phyloP scores from a whole-genome alignment of 2,113 vertebrate species.

The Trematocara variabile region DNA sequence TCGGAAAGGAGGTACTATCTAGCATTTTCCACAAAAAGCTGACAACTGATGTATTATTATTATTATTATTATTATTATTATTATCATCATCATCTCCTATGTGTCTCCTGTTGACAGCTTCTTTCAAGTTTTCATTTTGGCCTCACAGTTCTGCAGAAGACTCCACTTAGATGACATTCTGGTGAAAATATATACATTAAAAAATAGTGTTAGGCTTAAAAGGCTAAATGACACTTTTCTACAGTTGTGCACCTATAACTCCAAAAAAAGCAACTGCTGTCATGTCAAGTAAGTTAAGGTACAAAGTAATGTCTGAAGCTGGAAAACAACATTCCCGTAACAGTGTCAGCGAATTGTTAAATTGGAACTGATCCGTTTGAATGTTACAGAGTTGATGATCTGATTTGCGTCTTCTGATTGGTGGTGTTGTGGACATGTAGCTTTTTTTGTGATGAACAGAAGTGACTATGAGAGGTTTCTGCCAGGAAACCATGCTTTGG shows the following conservation, averaged over 20 bases:
- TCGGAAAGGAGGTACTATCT: background rate
- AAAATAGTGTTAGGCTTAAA: background rate
- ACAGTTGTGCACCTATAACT: background rate
- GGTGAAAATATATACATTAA: background rate
- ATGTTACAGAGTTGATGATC: background rate
- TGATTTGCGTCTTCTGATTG: background rate
- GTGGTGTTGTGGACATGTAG: background rate
- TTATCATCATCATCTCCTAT: background rate
- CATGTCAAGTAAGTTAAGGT: background rate
- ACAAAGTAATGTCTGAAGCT: background rate
- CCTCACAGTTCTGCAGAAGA: background rate
- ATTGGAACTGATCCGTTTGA: background rate
- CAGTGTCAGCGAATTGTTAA: background rate
- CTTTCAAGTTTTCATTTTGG: background rate
- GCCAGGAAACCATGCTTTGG: background rate
- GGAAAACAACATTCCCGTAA: background rate
- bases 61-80: background rate
- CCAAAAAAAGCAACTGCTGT: background rate
- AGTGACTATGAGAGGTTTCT: background rate
- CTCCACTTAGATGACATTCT: background rate
- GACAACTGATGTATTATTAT: background rate
- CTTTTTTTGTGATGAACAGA: background rate
- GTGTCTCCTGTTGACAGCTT: background rate
- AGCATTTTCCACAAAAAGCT: background rate
- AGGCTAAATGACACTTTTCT: background rate